Base-by-base conservation (phyloP, 2,113 vertebrate genomes). In the Tor tambroides region DNA sequence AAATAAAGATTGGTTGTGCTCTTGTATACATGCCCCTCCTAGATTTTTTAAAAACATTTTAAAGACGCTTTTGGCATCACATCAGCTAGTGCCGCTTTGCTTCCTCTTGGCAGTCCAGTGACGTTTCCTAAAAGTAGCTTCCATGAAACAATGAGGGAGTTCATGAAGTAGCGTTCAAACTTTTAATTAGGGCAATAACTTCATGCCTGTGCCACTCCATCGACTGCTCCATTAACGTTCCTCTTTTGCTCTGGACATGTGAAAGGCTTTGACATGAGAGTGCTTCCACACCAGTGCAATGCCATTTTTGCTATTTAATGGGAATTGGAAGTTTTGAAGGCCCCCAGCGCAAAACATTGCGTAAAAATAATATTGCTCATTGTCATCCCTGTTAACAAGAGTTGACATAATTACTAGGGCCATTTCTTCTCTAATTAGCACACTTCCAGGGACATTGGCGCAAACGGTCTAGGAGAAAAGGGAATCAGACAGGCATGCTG, bases 381-480 rank as follows among this genome's bases (percentile, higher is more conserved):
- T 98, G 97, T 98, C 95, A 90, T 85, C 85, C 91, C 92, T 92
- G 93, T 95, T 99, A 98, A 99, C 95, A 19, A 96, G 96, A 96
- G 95, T 94, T 97, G 97, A 98, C 98, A 96, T 97, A 96, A 97
- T 97, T 97, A 96, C 97, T 97, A 95, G 95, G 96, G 96, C 96
- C 96, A 95, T 96, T 98, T 99, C 95, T 97, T 95, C 96, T 97
- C 96, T 98, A 97, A 98, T 98, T 99, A 99, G 97, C 98, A 98
- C 96, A 97, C 96, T 97, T 97, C 96, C 95, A 95, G 95, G 91
- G 88, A 92, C 92, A 95, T 94, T 93, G 94, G 96, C 95, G 95
- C 95, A 91, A 96, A 95, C 93, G 94, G 96, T 93, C 93, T 46
- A 94, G 96, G 94, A 95, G 87, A 95, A 97, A 96, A 96, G 95